Evolutionary conservation across 2,113 vertebrate genomes (phyloP).

Genomic region (Phalacrocorax brasilianus): DNA sequence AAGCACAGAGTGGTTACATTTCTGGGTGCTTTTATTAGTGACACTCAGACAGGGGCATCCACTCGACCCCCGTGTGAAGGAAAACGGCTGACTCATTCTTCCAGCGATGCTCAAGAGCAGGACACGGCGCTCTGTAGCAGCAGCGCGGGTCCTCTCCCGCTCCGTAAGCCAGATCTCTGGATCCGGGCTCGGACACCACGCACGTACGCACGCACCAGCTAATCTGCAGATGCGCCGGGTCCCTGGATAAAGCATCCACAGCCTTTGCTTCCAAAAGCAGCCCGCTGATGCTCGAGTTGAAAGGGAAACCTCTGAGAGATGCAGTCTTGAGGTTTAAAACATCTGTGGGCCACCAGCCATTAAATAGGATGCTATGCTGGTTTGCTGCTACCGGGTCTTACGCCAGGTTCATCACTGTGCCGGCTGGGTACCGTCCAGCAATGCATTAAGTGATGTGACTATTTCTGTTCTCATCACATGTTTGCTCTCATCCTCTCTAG

Average conservation of each 20-base stretch:
- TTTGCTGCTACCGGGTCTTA: conserved; percentile 33
- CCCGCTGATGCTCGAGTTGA: neutral
- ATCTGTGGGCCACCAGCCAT: conserved; percentile 62
- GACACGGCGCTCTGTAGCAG: neutral
- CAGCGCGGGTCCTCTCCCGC: neutral
- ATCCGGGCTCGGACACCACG: neutral
- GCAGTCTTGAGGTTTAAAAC: conserved; percentile 17
- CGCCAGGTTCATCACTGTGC: conserved; percentile 49
- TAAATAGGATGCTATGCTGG: conserved; percentile 45
- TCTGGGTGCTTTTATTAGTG: conserved; percentile 44
- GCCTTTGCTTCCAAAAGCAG: neutral
- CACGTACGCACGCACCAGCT: neutral
- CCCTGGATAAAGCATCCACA: neutral
- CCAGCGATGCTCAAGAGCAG: neutral
- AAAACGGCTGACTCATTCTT: conserved; percentile 54
- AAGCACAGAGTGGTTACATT: conserved; percentile 19
- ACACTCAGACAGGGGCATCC: conserved; percentile 22
- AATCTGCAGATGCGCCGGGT: neutral
- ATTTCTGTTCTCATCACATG: conserved; percentile 66
- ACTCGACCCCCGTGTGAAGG: neutral
- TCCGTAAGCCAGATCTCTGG: neutral
- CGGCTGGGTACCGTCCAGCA: conserved; percentile 59
- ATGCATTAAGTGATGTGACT: conserved; percentile 63
- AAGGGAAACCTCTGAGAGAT: conserved; percentile 44
- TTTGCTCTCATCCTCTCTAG: conserved; percentile 52